Evolutionary conservation across 2,888 invertebrate species (phyloP).

Genomic region (Agonopterix alstromeriana): DNA sequence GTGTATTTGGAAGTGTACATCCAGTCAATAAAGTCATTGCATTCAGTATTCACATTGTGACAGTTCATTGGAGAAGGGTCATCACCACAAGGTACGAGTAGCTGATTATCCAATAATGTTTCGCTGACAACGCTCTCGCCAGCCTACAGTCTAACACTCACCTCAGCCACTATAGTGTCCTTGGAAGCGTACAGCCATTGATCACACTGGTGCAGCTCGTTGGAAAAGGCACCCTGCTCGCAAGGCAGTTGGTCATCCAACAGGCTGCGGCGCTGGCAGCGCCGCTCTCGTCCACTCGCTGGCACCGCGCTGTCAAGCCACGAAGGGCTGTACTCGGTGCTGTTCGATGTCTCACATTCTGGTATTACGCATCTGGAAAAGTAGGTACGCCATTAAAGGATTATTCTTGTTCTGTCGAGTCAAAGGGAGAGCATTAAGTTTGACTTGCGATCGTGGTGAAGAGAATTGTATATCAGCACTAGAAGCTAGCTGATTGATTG

Average conservation of each 20-base stretch:
- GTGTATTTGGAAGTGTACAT: too few relatives aligned
- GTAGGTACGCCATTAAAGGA: neutral
- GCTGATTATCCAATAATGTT: too few relatives aligned
- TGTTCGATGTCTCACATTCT: slow-evolving; percentile 57
- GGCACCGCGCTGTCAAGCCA: slow-evolving; percentile 49
- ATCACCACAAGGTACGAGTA: too few relatives aligned
- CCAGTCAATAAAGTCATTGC: too few relatives aligned
- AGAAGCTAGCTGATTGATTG: too few relatives aligned
- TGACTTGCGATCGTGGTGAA: too few relatives aligned
- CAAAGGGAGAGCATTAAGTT: neutral
- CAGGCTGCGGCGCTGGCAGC: slow-evolving; percentile 36
- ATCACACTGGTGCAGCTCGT: slow-evolving; percentile 43
- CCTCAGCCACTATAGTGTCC: slow-evolving; percentile 64
- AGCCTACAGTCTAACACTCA: slow-evolving; percentile 16
- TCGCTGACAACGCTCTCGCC: too few relatives aligned
- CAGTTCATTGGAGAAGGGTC: too few relatives aligned
- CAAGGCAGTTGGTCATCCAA: slow-evolving; percentile 27
- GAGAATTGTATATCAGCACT: too few relatives aligned
- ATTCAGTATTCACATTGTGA: too few relatives aligned
- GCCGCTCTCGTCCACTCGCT: slow-evolving; percentile 23
- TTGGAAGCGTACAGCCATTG: slow-evolving; percentile 54
- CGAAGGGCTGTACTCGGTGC: slow-evolving; percentile 36
- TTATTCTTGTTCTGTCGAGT: neutral
- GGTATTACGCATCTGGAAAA: slow-evolving; percentile 53
- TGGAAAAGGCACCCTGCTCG: slow-evolving; percentile 36